Evolutionary conservation across 2,113 vertebrate genomes (phyloP).

Genomic region (Triplophysa dalaica): DNA sequence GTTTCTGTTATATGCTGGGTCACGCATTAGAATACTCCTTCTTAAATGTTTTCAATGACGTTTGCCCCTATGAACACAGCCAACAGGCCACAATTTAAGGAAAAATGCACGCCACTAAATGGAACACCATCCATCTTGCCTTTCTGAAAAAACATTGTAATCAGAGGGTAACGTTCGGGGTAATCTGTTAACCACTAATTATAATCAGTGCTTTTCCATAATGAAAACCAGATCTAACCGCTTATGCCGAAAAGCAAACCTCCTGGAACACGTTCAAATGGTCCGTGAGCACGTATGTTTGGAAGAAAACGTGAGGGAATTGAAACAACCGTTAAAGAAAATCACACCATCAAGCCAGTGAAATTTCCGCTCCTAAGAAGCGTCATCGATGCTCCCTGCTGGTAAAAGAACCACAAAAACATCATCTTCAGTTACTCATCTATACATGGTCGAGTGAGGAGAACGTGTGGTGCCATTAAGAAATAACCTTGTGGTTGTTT

Average conservation of each 20-base stretch:
- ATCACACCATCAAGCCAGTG: constrained; percentile 41
- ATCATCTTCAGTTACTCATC: not conserved
- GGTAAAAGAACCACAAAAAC: constrained; percentile 26
- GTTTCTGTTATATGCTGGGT: constrained; percentile 31
- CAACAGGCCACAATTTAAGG: constrained; percentile 64
- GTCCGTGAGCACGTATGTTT: constrained; percentile 21
- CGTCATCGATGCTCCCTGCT: not conserved
- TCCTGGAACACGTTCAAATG: constrained; percentile 23
- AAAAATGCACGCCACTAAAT: constrained; percentile 65
- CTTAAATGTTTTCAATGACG: constrained; percentile 15
- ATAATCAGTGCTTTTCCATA: constrained; percentile 68
- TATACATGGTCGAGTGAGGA: constrained; percentile 12
- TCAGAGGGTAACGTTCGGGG: constrained; percentile 65
- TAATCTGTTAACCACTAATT: constrained; percentile 71
- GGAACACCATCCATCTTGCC: constrained; percentile 61
- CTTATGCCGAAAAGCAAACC: constrained; percentile 43
- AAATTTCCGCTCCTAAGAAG: constrained; percentile 17
- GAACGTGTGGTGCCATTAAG: constrained; percentile 27
- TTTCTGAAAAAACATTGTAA: constrained; percentile 67
- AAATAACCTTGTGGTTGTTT: constrained; percentile 30
- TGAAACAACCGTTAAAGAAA: constrained; percentile 26
- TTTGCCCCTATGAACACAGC: constrained; percentile 47
- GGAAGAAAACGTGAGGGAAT: not conserved
- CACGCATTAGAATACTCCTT: constrained; percentile 34
- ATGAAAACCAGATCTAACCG: constrained; percentile 65